Base-by-base conservation (phyloP, 1,140 invertebrate species). In the Drosophila pachea region DNA sequence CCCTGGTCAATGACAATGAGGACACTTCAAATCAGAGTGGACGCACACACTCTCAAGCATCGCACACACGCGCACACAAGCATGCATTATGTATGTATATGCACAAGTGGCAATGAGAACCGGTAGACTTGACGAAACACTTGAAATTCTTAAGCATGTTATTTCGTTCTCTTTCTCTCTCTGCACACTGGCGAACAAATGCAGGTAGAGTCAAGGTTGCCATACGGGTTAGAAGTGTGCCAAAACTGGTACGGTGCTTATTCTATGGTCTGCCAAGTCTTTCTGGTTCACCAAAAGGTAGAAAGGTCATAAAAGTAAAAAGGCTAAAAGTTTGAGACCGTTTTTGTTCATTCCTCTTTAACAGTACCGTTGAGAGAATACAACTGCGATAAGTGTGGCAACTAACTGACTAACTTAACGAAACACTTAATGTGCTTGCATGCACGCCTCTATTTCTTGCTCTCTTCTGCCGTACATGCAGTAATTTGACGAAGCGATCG, bases 51-150 rank as follows among this genome's bases (percentile, higher is more conserved):
- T 22, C 22, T 2, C 22, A 22, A 22, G 22, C 22, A 22, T 22
- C 22, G 3, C 16, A 42, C 40, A 58, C 22, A 33, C 7, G 32
- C 38, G 45, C 12, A 16, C 36, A 11, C 14, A 58, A 0, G 29
- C 8, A 45, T 2, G 32, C 9, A 12, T 40, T 49, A 16, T 31
- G 11, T 31, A 29, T n/a, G 36, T 31, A 7, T 45, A 14, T 32
- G 42, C 6, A 31, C 12, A 52, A 62, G 48, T 53, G 32, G 45
- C 48, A 60, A 42, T 33, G 38, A 29, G n/a, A 53, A 36, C 14
- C 14, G 49, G 40, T 33, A 58, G 29, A 66, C 63, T 48, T 40
- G 33, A 65, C 45, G 29, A 56, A 48, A 29, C 58, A 33, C 29
- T 56, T 16, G 16, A 14, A 5, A 45, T 45, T 42, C 40, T 56